Base-by-base conservation (phyloP, 2,888 invertebrate genomes). In the Pandemis corylana region DNA sequence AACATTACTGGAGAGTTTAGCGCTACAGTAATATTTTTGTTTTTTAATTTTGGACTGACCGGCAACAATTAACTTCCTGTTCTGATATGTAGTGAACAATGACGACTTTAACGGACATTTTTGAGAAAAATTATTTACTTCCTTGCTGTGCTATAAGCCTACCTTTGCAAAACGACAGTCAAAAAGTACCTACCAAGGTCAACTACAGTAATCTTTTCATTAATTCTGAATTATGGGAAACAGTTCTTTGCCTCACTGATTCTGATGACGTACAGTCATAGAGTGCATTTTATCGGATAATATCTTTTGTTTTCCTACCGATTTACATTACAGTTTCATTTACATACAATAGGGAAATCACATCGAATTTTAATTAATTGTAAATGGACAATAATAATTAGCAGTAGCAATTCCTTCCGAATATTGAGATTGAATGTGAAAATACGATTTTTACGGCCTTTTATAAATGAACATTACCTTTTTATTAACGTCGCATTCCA, bases 211-310 rank as follows among this genome's bases (percentile, higher is more conserved):
- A 2, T 28, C 2, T 7, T 44, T 44, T 44, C 5, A 4, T 6
- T 44, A 44, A 7, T 10, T 4, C 46, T 36, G 6, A 36, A 49
- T 41, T 36, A 49, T n/a, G 7, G 36, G n/a, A 28, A 28, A n/a
- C n/a, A n/a, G n/a, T n/a, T n/a, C n/a, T n/a, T n/a, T n/a, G n/a
- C n/a, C n/a, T n/a, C n/a, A n/a, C n/a, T 28, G 28, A 28, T 28
- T 20, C 53, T 63, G 20, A 63, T 51, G 53, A 70, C 41, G 10
- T 49, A 41, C 56, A 64, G 41, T 64, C 15, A 51, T 49, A n/a
- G 20, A 68, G 46, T 69, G 56, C 46, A 61, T 20, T 44, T 65
- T 59, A 59, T 64, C 13, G 42, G 64, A 73, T 61, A 65, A 69
- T 69, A 65, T 69, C 56, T 65, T 28, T 69, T 49, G n/a, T 59